Evolutionary conservation across 1,140 invertebrate species (phyloP), one percentile per base, ranked within the genome.

Genomic region (Zaprionus nigranus): DNA sequence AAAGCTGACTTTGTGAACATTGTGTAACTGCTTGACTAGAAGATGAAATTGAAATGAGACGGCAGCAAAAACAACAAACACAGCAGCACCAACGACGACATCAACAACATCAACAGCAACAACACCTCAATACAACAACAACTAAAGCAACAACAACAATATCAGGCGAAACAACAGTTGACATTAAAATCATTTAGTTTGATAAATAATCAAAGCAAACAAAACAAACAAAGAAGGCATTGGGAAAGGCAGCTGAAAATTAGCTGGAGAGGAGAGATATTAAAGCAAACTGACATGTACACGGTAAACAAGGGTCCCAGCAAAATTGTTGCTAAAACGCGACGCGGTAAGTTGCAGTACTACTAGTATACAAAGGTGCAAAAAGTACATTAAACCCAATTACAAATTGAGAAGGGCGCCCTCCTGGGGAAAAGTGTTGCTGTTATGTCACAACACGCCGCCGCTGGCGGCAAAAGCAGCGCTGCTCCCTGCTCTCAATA

Each of bases 301-400:
- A 97, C 96, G 81, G 95, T 97, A 79, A 96, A 96, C 66, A 97
- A 97, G 94, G 96, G 96, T 64, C 96, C 96, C 59, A 97, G 96
- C 93, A 97, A 97, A 94, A 96, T 97, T 87, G 96, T 97, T 77
- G 96, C 96, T 58, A 97, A 97, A 94, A 96, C 96, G 78, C 94
- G 96, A 90, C 94, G 96, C 95, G 96, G 96, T 97, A 94, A 93
- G 92, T 90, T 60, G 53, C 51, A 38, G 40, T 40, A 61, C 49
- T 43, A 67, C 43, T 74, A 49, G 59, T 51, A 66, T 46, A 46
- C n/a, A 13, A 51, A 51, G 2, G 46, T 17, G 40, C 17, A 76
- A 65, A 67, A 78, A 70, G 70, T 61, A 81, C 68, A 80, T 82
- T 75, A 82, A 82, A 77, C 75, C 76, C 70, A 54, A 72, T 13